phyloP scores from a whole-genome alignment of 1,140 invertebrate genomes.

The Oncopeltus fasciatus region DNA sequence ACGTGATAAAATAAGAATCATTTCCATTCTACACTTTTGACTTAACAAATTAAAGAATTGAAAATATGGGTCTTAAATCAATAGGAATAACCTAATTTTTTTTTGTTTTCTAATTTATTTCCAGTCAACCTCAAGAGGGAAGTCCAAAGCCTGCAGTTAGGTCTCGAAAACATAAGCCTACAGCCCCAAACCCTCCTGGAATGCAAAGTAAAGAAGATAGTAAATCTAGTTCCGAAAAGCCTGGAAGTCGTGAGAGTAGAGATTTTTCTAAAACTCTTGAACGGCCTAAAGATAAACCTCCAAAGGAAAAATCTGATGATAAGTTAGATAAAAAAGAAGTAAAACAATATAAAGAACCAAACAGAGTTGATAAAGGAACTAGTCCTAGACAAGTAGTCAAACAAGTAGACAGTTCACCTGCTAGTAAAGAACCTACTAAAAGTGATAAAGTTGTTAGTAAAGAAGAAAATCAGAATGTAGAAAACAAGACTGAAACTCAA shows the following conservation, averaged over 20 bases:
- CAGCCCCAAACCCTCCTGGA: constrained; percentile 48
- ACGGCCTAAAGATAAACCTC: neutral
- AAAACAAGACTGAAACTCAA: neutral
- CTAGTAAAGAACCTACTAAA: neutral
- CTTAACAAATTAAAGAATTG: no score
- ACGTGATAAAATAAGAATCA: no score
- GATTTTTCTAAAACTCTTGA: constrained; percentile 1
- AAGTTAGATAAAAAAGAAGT: neutral
- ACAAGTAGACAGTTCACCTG: neutral
- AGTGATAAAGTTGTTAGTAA: neutral
- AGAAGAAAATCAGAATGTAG: neutral
- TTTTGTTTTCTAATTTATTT: constrained; percentile 17
- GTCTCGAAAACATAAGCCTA: constrained; percentile 47
- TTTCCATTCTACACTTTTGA: no score
- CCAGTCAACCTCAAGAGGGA: constrained; percentile 47
- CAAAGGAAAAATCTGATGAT: neutral
- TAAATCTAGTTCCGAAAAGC: neutral
- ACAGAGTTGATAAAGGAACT: neutral
- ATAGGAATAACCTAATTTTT: constrained; percentile 1
- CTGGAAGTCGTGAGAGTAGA: neutral
- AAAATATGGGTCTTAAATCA: no score
- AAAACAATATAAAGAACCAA: neutral
- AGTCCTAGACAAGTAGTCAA: neutral
- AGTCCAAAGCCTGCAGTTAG: constrained; percentile 56
- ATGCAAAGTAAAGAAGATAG: neutral